Percentiles rank a stretch among this genome's conserved stretches.
Conservation (phyloP, 2,113 vertebrate genomes). For the Anhinga anhinga region DNA sequence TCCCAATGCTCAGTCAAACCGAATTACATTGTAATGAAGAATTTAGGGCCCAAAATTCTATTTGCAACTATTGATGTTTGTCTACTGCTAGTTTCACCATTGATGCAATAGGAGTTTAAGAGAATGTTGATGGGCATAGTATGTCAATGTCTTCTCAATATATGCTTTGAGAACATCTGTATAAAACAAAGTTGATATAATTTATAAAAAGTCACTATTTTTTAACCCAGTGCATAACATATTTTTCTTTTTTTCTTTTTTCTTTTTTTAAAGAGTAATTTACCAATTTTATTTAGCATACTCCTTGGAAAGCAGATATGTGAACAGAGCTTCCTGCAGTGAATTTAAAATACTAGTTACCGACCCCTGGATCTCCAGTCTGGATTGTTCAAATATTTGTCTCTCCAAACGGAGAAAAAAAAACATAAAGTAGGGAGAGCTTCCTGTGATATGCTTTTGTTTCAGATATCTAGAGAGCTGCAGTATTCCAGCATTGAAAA, state of each 20-base stretch:
- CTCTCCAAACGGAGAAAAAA: background rate
- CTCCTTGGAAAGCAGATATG: background rate
- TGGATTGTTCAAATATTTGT: conserved; percentile 1
- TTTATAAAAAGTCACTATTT: background rate
- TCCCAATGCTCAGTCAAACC: background rate
- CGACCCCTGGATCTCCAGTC: background rate
- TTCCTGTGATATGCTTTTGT: background rate
- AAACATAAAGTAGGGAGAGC: background rate
- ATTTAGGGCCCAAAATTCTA: background rate
- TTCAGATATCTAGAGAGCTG: conserved; percentile 87
- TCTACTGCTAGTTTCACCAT: background rate
- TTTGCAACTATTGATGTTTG: fast-evolving
- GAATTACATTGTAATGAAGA: background rate
- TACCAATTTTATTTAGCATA: background rate
- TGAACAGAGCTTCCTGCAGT: conserved; percentile 3
- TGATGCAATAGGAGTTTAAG: background rate
- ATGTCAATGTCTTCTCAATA: background rate
- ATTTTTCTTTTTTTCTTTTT: background rate
- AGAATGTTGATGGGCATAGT: background rate
- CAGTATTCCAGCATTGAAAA: conserved; percentile 80
- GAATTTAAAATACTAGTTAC: conserved; percentile 1
- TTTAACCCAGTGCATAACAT: background rate
- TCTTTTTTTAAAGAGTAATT: background rate
- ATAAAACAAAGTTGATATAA: background rate
- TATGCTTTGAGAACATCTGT: background rate